Base-by-base conservation (phyloP, 2,888 invertebrate species). In the Drosophila picticornis region DNA sequence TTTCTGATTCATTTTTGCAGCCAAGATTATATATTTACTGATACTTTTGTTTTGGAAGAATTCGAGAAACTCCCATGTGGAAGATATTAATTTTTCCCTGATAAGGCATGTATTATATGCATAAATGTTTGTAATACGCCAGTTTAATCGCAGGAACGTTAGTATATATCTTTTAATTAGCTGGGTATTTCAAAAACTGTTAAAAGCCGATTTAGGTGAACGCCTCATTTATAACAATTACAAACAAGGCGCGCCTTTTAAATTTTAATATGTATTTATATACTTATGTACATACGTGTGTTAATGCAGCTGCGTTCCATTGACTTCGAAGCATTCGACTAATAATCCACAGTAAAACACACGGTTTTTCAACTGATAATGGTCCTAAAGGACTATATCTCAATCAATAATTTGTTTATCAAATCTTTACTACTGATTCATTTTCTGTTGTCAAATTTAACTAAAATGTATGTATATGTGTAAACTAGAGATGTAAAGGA, bases 401-500 rank as follows among this genome's bases (percentile, higher is more conserved):
- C 46, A 46, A 46, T 16, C 46, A 46, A 25, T 16, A 46, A 46
- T 46, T 25, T 16, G 46, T 16, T 46, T 46, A 25, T 46, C 16
- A 46, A 22, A 25, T 25, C 25, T 25, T 25, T 25, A 16, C 25
- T 46, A 16, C 5, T 25, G 4, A 46, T 46, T 25, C 46, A 25
- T 46, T 46, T 25, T 46, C 25, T 46, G 46, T 46, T 46, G 46
- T 46, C 46, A 46, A 25, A 46, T 46, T 25, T 46, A 46, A 25
- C 46, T 46, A 46, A 46, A 46, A 46, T 46, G 46, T 46, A 46
- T 46, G 46, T 46, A 46, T 9, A 46, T 46, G 46, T 46, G 9
- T 46, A 9, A 46, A 25, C 46, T 46, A 46, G 46, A 46, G 46
- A 46, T 46, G 46, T 25, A 25, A 46, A 46, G 4, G 2, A 46